phyloP scores from a whole-genome alignment of 2,888 invertebrate genomes.

The Phortica okadai region DNA sequence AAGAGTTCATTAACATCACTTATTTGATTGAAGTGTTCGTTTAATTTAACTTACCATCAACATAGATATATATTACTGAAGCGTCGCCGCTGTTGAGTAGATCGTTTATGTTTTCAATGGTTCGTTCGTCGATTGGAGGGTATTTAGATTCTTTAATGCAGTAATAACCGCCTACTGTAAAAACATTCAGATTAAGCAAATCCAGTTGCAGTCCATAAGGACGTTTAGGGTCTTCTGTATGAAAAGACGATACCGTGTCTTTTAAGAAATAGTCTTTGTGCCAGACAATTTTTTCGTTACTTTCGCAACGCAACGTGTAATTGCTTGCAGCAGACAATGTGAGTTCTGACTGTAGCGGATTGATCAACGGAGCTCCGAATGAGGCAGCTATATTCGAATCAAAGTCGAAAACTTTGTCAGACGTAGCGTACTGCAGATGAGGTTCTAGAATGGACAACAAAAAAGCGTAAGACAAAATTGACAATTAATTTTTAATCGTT shows the following conservation, averaged over 20 bases:
- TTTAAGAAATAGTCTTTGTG: conserved; percentile 45
- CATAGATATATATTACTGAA: conserved; percentile 78
- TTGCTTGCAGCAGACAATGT: conserved; percentile 70
- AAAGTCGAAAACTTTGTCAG: conserved; percentile 54
- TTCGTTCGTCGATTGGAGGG: conserved; percentile 19
- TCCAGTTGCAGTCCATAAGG: conserved; percentile 77
- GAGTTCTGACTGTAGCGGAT: conserved; percentile 70
- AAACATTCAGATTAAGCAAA: conserved; percentile 76
- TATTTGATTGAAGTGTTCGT: conserved; percentile 55
- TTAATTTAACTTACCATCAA: conserved; percentile 76
- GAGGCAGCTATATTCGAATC: conserved; percentile 65
- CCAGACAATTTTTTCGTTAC: conserved; percentile 76
- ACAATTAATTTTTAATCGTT: neutral
- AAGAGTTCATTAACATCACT: conserved; percentile 50
- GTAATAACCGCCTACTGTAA: conserved; percentile 79
- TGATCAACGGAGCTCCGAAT: conserved; percentile 72
- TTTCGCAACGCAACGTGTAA: conserved; percentile 77
- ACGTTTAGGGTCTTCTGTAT: conserved; percentile 55
- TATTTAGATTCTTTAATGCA: conserved; percentile 76
- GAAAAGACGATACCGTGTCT: conserved; percentile 45
- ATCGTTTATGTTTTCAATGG: conserved; percentile 70
- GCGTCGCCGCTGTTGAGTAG: conserved; percentile 71
- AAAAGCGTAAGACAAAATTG: neutral
- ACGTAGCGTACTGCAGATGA: conserved; percentile 50
- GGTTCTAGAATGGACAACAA: conserved; percentile 60